Percentiles rank a stretch among this genome's conserved stretches.
Evolutionary conservation across 2,797 vertebrate genomes (phyloP).

Genomic region (Notamacropus eugenii): DNA sequence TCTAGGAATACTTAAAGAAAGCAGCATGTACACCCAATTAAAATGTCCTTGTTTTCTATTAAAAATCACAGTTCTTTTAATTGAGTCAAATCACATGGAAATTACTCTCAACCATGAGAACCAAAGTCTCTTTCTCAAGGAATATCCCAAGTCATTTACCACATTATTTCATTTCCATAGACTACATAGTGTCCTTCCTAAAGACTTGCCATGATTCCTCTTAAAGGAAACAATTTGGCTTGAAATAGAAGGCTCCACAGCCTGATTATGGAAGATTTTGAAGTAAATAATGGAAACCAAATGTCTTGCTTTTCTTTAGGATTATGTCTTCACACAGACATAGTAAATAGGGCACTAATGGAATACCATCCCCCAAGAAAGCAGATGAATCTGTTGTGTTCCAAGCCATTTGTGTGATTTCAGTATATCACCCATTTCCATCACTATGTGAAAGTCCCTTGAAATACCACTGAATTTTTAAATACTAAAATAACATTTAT

Average conservation of each 20-base stretch:
- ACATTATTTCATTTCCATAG: not conserved
- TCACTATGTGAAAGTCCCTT: not conserved
- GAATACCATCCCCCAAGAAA: not conserved
- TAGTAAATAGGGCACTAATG: not conserved
- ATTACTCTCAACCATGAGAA: not conserved
- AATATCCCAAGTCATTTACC: not conserved
- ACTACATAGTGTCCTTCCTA: not conserved
- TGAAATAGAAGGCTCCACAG: not conserved
- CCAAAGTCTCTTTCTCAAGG: not conserved
- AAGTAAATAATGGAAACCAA: not conserved
- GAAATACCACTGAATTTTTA: not conserved
- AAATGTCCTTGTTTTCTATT: not conserved
- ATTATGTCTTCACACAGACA: not conserved
- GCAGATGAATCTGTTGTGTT: too few species aligned
- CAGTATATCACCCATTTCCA: too few species aligned
- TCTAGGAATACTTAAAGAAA: not conserved
- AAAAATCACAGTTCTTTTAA: not conserved
- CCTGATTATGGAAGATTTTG: not conserved
- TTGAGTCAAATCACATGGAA: not conserved
- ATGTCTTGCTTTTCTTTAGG: not conserved
- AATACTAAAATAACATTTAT: not conserved
- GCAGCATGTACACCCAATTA: not conserved
- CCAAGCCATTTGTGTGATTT: not conserved
- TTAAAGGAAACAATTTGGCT: not conserved
- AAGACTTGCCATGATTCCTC: not conserved